Evolutionary conservation across 2,113 vertebrate species (phyloP), one percentile per base, ranked within the genome.

Genomic region (Charadrius vociferus): DNA sequence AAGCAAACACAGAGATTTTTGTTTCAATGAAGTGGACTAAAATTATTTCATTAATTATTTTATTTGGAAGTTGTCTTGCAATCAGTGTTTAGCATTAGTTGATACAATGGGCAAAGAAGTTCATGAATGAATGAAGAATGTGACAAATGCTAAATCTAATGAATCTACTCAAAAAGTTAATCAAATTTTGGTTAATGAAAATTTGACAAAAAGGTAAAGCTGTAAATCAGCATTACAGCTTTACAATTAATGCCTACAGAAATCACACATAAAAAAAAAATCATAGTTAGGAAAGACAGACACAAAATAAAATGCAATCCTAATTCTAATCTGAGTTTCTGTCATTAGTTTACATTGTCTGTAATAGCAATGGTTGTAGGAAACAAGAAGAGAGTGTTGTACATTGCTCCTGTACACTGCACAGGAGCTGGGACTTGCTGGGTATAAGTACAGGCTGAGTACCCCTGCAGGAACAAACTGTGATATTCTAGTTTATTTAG

Each of bases 361-460:
- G 8, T 53, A 85, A n/a, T 10, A 74, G 32, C 20, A 93, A 52
- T 23, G 12, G 7, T 55, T 58, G 19, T 24, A 41, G n/a, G 52
- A 79, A 86, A 79, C 13, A 82, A 36, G 17, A 67, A 65, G 3
- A 1, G 15, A 39, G 5, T 36, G 7, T 24, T 67, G 30, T 36
- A n/a, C 23, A 2, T n/a, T 67, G 30, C 19, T 61, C 12, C 18
- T 59, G 12, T 50, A 41, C 22, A 53, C 24, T 52, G 13, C 50
- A 29, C 29, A 80, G 66, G 19, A 90, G 19, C 47, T 78, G 26
- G 9, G 8, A 63, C 36, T 75, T 39, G 5, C 22, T 68, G 9
- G 0, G 6, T 65, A 0, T 45, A 58, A 36, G 27, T 27, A 59
- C 1, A 3, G 52, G 14, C 29, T 59, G 36, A 56, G 26, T 23